Evolutionary conservation across 2,888 invertebrate genomes (phyloP).

Genomic region (Conus canariensis): DNA sequence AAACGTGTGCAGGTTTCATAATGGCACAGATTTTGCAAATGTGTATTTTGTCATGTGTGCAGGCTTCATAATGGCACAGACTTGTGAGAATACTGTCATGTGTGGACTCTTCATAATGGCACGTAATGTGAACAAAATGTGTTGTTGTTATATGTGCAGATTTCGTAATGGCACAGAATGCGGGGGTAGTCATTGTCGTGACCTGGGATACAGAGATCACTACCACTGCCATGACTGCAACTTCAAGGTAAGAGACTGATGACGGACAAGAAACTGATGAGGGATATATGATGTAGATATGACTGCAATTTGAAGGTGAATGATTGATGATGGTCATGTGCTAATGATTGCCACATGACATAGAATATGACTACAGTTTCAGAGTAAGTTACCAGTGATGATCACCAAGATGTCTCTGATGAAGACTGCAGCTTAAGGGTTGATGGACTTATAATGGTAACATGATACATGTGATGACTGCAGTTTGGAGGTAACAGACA

Average conservation of each 20-base stretch:
- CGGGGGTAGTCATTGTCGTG: constrained; percentile 91
- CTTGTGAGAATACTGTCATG: too few species aligned
- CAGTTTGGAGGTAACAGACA: too few species aligned
- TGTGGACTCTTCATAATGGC: too few species aligned
- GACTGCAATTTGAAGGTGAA: not conserved
- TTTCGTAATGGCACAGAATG: constrained; percentile 91
- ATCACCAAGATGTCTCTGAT: too few species aligned
- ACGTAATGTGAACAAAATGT: not conserved
- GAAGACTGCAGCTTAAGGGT: too few species aligned
- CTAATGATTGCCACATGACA: too few species aligned
- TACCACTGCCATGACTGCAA: constrained; percentile 94
- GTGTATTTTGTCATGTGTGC: too few species aligned
- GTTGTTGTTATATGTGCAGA: constrained; percentile 54
- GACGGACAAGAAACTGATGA: not conserved
- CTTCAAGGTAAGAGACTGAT: constrained; percentile 51
- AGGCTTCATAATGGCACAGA: too few species aligned
- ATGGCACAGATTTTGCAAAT: not conserved
- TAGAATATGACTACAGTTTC: too few species aligned
- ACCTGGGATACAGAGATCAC: constrained; percentile 94
- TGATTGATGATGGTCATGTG: not conserved
- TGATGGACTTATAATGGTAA: too few species aligned
- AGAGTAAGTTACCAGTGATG: too few species aligned
- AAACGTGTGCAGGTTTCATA: not conserved
- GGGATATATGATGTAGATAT: not conserved
- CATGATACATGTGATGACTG: too few species aligned